phyloP scores from a whole-genome alignment of 1,140 invertebrate species.

The Lethrus apterus region DNA sequence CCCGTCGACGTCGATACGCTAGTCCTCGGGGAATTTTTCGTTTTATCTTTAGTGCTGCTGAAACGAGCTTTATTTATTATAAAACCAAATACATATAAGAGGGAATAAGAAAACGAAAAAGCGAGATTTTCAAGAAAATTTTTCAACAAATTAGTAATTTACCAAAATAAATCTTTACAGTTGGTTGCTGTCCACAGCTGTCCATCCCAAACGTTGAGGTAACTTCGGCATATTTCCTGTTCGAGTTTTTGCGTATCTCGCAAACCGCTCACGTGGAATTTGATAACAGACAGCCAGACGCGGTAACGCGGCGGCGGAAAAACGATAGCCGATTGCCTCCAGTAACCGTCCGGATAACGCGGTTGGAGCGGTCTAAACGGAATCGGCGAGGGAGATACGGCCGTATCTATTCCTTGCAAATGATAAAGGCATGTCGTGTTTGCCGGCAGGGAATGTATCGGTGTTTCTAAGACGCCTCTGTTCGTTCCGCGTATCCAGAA shows the following conservation, averaged over 20 bases:
- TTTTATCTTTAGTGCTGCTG: constrained; percentile 27
- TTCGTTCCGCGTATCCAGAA: constrained; percentile 76
- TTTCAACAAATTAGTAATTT: constrained; percentile 5
- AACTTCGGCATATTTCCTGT: constrained; percentile 69
- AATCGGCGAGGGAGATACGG: constrained; percentile 49
- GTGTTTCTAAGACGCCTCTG: constrained; percentile 69
- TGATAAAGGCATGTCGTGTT: constrained; percentile 84
- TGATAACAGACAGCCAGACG: constrained; percentile 81
- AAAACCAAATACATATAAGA: too few species aligned
- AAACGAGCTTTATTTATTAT: not conserved
- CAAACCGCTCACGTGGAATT: constrained; percentile 63
- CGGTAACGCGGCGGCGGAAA: constrained; percentile 60
- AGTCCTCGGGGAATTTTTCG: constrained; percentile 21
- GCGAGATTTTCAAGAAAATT: constrained; percentile 7
- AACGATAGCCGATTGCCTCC: constrained; percentile 49
- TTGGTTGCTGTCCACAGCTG: constrained; percentile 65
- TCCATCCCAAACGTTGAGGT: constrained; percentile 77
- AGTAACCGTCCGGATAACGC: constrained; percentile 50
- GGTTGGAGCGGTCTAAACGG: constrained; percentile 51
- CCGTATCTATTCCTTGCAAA: constrained; percentile 58
- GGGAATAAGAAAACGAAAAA: constrained; percentile 4
- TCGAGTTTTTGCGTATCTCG: constrained; percentile 49
- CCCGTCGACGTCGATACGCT: constrained; percentile 26
- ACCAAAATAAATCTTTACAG: constrained; percentile 76
- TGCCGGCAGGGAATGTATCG: constrained; percentile 71